Base-by-base conservation (phyloP, 2,888 invertebrate species). In the Ypsolopha scabrella region DNA sequence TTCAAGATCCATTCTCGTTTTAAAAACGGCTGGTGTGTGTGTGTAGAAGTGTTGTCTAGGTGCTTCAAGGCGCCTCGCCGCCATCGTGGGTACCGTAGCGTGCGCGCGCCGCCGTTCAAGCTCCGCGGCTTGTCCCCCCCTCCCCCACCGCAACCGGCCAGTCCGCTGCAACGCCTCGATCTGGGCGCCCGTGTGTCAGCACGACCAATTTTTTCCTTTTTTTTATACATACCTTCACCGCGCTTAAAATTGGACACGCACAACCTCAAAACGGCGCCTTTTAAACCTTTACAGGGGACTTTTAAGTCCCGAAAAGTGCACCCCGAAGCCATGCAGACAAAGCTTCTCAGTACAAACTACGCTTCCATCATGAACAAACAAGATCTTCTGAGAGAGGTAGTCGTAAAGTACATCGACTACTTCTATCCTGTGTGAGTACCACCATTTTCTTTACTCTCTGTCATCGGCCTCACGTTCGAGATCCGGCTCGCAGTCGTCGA, bases 331-430 rank as follows among this genome's bases (percentile, higher is more conserved):
- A 88, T 88, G 85, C 89, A 88, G 80, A 83, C 83, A 60, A 89
- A 87, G 75, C 75, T 82, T 64, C 87, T 90, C 82, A 88, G 87
- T 76, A 86, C 88, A 64, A 88, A 88, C 81, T 90, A 90, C 82
- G 86, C 90, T 66, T 88, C 90, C 75, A 89, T 88, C 74, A 89
- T 90, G 83, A 88, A 87, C 77, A 88, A 88, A 75, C 90, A 90
- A 79, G 91, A 91, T 80, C 87, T 90, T 61, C 88, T 91, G 58
- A 83, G 91, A 65, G 90, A 91, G 78, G 90, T 91, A 60, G 90
- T 91, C 69, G 89, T 90, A 80, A 91, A 91, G 75, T 91, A 91
- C 79, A 89, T 91, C 67, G 91, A 91, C 83, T 90, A 91, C 78
- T 91, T 91, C 81, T 88, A 90, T 69, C 91, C 91, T 64, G 88